Base-by-base conservation (phyloP, 2,888 invertebrate species). In the Morpho helenor region DNA sequence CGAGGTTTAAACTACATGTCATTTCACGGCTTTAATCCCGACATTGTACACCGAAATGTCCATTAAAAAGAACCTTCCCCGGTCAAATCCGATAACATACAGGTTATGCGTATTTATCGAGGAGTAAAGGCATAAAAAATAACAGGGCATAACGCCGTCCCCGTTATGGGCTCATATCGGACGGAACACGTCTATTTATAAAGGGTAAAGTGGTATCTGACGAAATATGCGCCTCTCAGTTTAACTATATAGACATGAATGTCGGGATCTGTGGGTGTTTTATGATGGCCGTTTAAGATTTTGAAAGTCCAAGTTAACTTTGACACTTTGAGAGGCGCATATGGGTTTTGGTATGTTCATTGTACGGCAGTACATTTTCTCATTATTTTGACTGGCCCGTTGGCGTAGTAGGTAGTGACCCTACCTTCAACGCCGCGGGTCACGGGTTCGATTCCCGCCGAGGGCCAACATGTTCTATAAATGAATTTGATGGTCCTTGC, bases 171-270 rank as follows among this genome's bases (percentile, higher is more conserved):
- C 50, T 47, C 47, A 57, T 59, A 62, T 65, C 58, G 60, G 60
- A 58, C 58, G 60, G 57, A 60, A 62, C 62, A 65, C 60, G 55
- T 60, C 59, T 63, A 65, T 65, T 66, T 66, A 66, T 64, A 57
- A 53, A 60, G 64, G 60, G 59, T 52, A 55, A 55, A 55, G 55
- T 62, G 62, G 57, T 63, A 59, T 64, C 59, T 59, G 51, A 53
- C 57, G 56, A 63, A 63, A 62, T 64, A 63, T 65, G 55, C 52
- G 64, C 49, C 56, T 47, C 50, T 60, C 62, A 57, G 52, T 64
- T 60, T 66, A 62, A 62, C 63, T 58, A 59, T 59, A 52, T 60
- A 64, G 57, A 60, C 63, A 50, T 60, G 65, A 63, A 65, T 61
- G 56, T 51, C 45, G 43, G 49, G 23, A 40, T 44, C 39, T 49